Base-by-base conservation (phyloP, 2,797 vertebrate species). In the Rhynchotus rufescens region DNA sequence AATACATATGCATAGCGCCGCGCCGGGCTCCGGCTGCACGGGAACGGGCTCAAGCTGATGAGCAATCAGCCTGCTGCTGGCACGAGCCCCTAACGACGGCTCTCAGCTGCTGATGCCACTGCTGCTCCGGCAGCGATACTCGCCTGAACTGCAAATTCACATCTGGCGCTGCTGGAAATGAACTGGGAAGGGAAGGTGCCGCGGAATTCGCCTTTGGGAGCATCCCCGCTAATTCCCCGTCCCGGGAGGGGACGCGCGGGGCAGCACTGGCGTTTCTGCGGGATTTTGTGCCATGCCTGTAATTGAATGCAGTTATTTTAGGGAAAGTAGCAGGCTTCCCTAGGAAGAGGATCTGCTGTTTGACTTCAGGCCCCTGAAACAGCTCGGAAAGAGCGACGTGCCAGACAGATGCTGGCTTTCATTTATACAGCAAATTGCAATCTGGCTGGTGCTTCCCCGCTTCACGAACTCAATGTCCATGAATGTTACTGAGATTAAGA, bases 21-120 rank as follows among this genome's bases (percentile, higher is more conserved):
- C 16, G 6, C 95, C 85, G 90, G 84, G 90, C 95, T 92, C 94
- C 91, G 90, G 74, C 84, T 73, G 42, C 15, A 40, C 4, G 4
- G 79, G 73, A 67, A 72, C 82, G 79, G 66, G 90, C 86, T 96
- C 81, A 1, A 22, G 86, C 80, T 90, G 94, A 95, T 93, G 88
- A 94, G 95, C 95, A 95, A 93, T 96, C 96, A 92, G 73, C n/a
- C 56, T 95, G 84, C 90, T 83, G 67, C 3, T 1, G 67, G 95
- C 95, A 79, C 86, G 94, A 93, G 94, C 40, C 12, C 28, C 2
- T 89, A 93, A 96, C 91, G 95, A 87, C 90, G 94, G 91, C 95
- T 94, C 92, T 94, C 92, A 92, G 90, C 94, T 95, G 94, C 82
- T 93, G 94, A 87, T 93, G 93, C 74, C 90, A 81, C 88, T 73